These are phyloP conservation scores for Elysia crispata DNA, from an alignment of 2,888 invertebrate species.

Conservation along the genomic window DNA sequence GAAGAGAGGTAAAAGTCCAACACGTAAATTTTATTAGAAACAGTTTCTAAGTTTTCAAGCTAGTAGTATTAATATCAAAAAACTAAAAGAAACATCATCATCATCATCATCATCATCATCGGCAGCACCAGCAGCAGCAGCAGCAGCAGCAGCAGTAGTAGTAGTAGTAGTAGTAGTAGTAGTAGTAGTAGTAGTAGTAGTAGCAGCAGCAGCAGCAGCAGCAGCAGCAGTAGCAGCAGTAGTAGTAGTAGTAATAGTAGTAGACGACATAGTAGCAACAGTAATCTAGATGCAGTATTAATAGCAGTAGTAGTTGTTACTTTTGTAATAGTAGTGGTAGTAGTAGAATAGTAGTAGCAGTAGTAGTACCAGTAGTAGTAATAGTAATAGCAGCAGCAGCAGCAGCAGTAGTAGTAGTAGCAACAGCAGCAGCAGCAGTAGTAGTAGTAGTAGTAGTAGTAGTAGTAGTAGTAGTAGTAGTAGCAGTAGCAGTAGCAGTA, in stretches of 20 bases:
- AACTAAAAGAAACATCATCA: too few relatives aligned
- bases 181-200: constrained; percentile 25
- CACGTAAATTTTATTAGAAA: too few relatives aligned
- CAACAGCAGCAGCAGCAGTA: constrained; percentile 21
- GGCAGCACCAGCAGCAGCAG: too few relatives aligned
- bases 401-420: constrained; percentile 34
- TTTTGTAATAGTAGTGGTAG: constrained; percentile 46
- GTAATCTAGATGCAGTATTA: constrained; percentile 29
- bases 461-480: constrained; percentile 43
- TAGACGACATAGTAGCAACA: constrained; percentile 26
- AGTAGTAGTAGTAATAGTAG: constrained; percentile 31
- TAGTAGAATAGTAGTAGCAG: constrained; percentile 42
- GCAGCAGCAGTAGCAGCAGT: constrained; percentile 18
- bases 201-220: constrained; percentile 3
- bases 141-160: too few relatives aligned
- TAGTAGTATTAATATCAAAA: too few relatives aligned
- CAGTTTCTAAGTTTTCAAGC: too few relatives aligned
- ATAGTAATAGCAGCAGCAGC: constrained; percentile 13
- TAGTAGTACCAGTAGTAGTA: constrained; percentile 14
- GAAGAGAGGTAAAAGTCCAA: too few relatives aligned
- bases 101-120: too few relatives aligned
- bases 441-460: constrained; percentile 33
- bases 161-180: too few relatives aligned
- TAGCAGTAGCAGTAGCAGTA: constrained; percentile 46
- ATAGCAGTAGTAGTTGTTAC: constrained; percentile 36